Evolutionary conservation across 2,888 invertebrate species (phyloP).

Genomic region (Endotricha flammealis): DNA sequence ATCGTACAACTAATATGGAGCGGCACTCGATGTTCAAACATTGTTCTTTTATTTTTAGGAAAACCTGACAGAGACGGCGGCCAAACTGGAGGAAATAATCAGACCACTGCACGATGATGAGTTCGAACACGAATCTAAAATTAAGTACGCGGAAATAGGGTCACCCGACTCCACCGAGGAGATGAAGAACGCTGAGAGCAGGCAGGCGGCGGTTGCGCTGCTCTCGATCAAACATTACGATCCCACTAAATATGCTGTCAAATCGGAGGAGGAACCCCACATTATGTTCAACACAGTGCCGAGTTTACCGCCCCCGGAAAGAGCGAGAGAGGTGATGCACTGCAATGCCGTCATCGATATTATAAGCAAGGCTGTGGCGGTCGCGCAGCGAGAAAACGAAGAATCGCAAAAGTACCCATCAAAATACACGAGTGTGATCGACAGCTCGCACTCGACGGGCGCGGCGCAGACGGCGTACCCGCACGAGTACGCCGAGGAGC

Average conservation of each 20-base stretch:
- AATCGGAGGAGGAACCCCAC: conserved; percentile 70
- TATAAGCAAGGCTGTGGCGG: conserved; percentile 72
- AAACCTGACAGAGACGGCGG: conserved; percentile 76
- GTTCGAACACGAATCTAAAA: conserved; percentile 50
- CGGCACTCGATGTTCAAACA: conserved; percentile 47
- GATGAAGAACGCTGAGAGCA: conserved; percentile 73
- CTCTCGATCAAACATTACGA: conserved; percentile 75
- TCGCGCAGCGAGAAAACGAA: conserved; percentile 71
- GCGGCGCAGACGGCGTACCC: conserved; percentile 38
- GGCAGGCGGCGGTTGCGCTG: conserved; percentile 72
- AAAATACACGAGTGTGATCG: conserved; percentile 53
- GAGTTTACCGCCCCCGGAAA: conserved; percentile 75
- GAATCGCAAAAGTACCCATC: conserved; percentile 58
- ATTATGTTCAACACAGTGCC: conserved; percentile 79
- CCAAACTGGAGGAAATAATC: conserved; percentile 78
- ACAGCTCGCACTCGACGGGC: conserved; percentile 42
- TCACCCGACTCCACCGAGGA: conserved; percentile 74
- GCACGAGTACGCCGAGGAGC: conserved; percentile 58
- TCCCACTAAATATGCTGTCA: conserved; percentile 65
- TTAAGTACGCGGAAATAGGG: conserved; percentile 63
- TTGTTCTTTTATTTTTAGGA: conserved; percentile 72
- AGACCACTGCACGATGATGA: conserved; percentile 62
- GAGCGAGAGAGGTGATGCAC: conserved; percentile 73
- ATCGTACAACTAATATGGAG: conserved; percentile 50
- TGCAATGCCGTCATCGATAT: conserved; percentile 75